A percentile compares a stretch with the other conserved stretches of the same genome.
These are phyloP conservation scores for Etheostoma cragini DNA, from an alignment of 2,113 vertebrate species.

Conservation along the genomic window DNA sequence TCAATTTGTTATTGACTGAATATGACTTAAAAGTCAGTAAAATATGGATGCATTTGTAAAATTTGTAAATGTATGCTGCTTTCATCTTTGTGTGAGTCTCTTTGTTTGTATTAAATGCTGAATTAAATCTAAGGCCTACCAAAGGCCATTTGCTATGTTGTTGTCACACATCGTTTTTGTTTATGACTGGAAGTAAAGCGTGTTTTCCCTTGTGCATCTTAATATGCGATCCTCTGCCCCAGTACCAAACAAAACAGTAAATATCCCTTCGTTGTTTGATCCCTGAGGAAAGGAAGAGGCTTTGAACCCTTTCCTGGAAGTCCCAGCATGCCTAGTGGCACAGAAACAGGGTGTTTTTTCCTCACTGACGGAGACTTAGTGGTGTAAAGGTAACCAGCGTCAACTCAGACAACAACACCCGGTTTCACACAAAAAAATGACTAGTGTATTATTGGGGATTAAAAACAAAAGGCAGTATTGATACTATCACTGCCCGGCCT, in stretches of 20 bases:
- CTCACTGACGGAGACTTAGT: slow-evolving; percentile 51
- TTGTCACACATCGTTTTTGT: slow-evolving; percentile 25
- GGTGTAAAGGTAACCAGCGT: neutral
- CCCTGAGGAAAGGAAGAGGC: slow-evolving; percentile 76
- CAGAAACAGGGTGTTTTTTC: slow-evolving; percentile 67
- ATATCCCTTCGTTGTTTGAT: slow-evolving; percentile 77
- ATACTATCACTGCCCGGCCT: neutral
- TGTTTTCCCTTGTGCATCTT: slow-evolving; percentile 38
- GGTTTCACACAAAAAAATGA: neutral
- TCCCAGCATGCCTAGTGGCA: slow-evolving; percentile 56
- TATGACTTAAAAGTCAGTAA: neutral
- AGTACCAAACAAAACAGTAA: slow-evolving; percentile 80
- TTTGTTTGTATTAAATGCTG: neutral
- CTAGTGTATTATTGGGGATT: neutral
- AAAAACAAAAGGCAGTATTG: neutral
- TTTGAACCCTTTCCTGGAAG: slow-evolving; percentile 78
- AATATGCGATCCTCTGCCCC: slow-evolving; percentile 47
- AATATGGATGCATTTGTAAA: neutral
- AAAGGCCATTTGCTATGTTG: neutral
- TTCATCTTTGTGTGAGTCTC: neutral
- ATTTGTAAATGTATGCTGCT: neutral
- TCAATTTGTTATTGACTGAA: neutral
- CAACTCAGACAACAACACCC: neutral
- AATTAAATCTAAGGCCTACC: neutral
- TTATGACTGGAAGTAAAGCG: slow-evolving; percentile 2